Evolutionary conservation across 2,888 invertebrate genomes (phyloP), one percentile per base, ranked within the genome.

Genomic region (Silvanus unidentatus): DNA sequence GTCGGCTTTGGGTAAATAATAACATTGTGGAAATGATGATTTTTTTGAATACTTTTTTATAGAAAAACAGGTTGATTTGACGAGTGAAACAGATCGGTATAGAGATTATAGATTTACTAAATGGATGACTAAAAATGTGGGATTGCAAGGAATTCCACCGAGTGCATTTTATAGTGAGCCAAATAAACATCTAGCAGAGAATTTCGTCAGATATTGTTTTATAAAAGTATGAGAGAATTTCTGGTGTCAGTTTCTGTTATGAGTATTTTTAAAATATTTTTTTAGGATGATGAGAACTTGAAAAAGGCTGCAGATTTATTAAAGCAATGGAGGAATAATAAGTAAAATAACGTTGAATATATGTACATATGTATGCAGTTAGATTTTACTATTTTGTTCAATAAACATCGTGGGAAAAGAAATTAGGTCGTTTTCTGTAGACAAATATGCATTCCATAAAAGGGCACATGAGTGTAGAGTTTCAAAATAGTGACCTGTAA

Each of bases 101-200:
- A 83, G 81, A 49, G 99, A 99, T 74, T 95, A 92, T 69, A 80
- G 81, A 54, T 98, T 99, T 71, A 93, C 94, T 0, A 91, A 95
- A 72, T 98, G 96, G 88, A 85, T 99, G 79, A 88, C 88, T 0
- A 92, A 89, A 64, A 89, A 94, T 62, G 83, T 91, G 59, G 93
- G 95, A 35, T 75, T 99, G 12, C 88, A 95, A 57, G 87, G 91
- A 8, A 98, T 99, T 53, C 99, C 98, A 1, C 90, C 93, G 0
- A 86, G 88, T 36, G 95, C 94, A 0, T 99, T 99, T 75, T 99
- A 97, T 71, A 82, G 85, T 12, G 75, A 78, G 3, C 74, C 73
- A 6, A 82, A 97, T 72, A 94, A 93, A 68, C 70, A 75, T 44
- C 71, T 95, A 4, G 94, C 83, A 0, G 90, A 94, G 68, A 80